A percentile compares a stretch with the other conserved stretches of the same genome.
Conservation (phyloP, 2,888 invertebrate species). For the Nomada fucata region DNA sequence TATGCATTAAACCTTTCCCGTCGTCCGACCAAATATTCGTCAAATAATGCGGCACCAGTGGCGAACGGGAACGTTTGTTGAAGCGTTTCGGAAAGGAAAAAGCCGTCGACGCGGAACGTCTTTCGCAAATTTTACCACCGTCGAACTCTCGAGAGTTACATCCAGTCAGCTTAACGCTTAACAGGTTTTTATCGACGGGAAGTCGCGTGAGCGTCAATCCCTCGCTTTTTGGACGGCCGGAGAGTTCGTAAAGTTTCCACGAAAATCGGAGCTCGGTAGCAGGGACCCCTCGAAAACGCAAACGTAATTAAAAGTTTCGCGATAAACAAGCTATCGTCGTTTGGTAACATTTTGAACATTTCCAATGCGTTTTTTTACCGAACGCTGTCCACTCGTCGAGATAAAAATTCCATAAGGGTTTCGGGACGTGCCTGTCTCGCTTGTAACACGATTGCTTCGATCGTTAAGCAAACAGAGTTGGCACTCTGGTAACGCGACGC, state of each 20-base stretch:
- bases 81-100: background rate
- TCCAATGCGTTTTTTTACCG: too few relatives aligned
- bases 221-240: conserved; percentile 8
- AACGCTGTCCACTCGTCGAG: too few relatives aligned
- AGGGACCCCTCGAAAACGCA: background rate
- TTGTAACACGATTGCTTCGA: too few relatives aligned
- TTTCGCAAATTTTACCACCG: conserved; percentile 16
- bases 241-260: conserved; percentile 45
- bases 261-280: conserved; percentile 39
- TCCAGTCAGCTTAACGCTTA: conserved; percentile 4
- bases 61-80: too few relatives aligned
- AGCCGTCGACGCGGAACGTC: background rate
- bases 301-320: conserved; percentile 58
- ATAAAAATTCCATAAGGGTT: too few relatives aligned
- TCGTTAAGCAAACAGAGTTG: background rate
- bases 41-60: too few relatives aligned
- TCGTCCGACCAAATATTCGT: background rate
- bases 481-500: conserved; percentile 4
- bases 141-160: conserved; percentile 19
- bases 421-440: too few relatives aligned
- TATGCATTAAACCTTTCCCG: background rate
- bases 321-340: conserved; percentile 43
- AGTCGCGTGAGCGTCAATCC: conserved; percentile 40
- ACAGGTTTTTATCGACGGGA: conserved; percentile 44
- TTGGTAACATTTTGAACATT: conserved; percentile 27